Conservation (phyloP, 1,140 invertebrate genomes). For the Scylla paramamosain region DNA sequence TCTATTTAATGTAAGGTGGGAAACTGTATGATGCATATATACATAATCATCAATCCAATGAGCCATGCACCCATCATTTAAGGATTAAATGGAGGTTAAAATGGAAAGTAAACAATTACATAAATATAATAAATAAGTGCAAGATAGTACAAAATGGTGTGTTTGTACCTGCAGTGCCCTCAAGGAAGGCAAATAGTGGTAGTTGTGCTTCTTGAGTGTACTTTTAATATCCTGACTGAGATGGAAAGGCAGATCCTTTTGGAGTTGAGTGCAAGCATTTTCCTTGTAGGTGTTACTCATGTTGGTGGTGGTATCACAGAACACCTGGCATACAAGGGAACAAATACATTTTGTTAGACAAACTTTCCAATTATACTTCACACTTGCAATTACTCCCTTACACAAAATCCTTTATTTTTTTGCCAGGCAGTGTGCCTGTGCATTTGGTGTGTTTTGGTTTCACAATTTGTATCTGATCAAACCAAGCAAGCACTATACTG, state of each 20-base stretch:
- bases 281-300: conserved; percentile 79
- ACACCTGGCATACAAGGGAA: conserved; percentile 65
- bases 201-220: conserved; percentile 78
- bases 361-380: no score
- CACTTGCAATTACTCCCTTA: no score
- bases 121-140: neutral
- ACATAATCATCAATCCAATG: no score
- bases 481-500: no score
- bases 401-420: neutral
- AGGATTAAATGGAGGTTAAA: no score
- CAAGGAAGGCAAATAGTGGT: conserved; percentile 78
- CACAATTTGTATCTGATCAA: no score
- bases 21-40: no score
- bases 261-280: conserved; percentile 79
- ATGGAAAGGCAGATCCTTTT: conserved; percentile 79
- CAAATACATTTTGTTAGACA: neutral
- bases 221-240: conserved; percentile 79
- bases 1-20: no score
- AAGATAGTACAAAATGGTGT: neutral
- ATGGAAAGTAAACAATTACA: no score
- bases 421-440: no score
- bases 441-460: no score
- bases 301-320: conserved; percentile 79
- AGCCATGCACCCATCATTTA: no score
- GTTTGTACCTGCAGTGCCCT: conserved; percentile 77